Percentiles rank a stretch among this genome's conserved stretches.
Evolutionary conservation across 2,113 vertebrate species (phyloP).

Genomic region (Pachyramphus minor): DNA sequence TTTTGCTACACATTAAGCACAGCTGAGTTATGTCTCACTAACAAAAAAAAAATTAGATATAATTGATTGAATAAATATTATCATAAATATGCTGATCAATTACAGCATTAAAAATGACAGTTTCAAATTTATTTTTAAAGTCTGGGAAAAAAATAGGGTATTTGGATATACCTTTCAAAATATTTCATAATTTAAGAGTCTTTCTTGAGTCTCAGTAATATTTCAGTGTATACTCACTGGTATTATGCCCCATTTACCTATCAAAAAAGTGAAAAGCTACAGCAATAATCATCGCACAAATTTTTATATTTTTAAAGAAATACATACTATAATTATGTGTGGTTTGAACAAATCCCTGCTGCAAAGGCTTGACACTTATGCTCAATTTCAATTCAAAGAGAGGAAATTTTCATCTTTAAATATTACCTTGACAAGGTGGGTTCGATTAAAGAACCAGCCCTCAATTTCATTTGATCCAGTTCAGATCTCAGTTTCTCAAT

Average conservation of each 20-base stretch:
- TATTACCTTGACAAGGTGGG: conserved; percentile 90
- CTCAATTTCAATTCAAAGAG: background rate
- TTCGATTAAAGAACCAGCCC: conserved; percentile 92
- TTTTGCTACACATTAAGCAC: background rate
- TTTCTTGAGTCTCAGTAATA: background rate
- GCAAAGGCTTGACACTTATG: background rate
- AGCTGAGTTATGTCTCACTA: background rate
- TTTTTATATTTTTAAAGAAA: background rate
- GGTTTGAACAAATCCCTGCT: background rate
- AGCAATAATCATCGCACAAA: background rate
- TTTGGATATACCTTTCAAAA: background rate
- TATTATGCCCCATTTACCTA: background rate
- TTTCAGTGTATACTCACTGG: background rate
- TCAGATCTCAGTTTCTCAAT: conserved; percentile 93
- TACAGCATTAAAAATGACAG: background rate
- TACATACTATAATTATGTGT: fast-evolving
- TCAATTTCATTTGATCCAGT: conserved; percentile 90
- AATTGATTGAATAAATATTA: background rate
- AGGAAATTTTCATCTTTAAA: background rate
- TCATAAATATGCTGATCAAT: background rate
- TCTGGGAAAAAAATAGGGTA: background rate
- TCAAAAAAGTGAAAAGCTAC: background rate
- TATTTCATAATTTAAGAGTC: background rate
- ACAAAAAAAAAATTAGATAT: background rate
- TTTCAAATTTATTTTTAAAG: background rate